Evolutionary conservation across 2,113 vertebrate species (phyloP).

Genomic region (Australoheros scitulus): DNA sequence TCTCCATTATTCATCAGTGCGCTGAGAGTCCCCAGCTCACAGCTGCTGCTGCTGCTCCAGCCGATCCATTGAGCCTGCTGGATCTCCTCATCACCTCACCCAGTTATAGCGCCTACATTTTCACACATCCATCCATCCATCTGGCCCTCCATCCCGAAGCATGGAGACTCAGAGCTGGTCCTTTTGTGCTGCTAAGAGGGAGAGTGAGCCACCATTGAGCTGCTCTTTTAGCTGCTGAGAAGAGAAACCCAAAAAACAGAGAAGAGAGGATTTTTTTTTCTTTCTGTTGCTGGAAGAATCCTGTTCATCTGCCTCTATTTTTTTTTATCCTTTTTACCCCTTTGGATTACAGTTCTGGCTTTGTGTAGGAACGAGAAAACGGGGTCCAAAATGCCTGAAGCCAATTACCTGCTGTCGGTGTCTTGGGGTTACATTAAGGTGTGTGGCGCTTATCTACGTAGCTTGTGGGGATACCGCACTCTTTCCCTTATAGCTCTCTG

Average conservation of each 20-base stretch:
- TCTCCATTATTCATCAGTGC: conserved; percentile 79
- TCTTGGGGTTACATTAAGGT: conserved; percentile 88
- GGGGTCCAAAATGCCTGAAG: conserved; percentile 86
- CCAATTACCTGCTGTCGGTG: conserved; percentile 84
- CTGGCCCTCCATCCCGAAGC: not conserved
- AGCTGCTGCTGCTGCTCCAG: conserved; percentile 59
- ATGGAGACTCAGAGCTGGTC: conserved; percentile 69
- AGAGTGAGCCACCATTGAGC: conserved; percentile 43
- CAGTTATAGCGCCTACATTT: conserved; percentile 1
- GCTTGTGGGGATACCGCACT: conserved; percentile 49
- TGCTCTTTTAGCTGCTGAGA: conserved; percentile 62
- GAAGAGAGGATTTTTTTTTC: conserved; percentile 52
- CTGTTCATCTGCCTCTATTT: conserved; percentile 68
- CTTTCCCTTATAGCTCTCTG: not conserved
- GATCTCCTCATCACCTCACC: conserved; percentile 53
- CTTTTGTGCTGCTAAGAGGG: conserved; percentile 45
- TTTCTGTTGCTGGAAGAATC: conserved; percentile 61
- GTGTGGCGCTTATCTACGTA: conserved; percentile 69
- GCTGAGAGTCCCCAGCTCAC: conserved; percentile 61
- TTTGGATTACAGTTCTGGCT: conserved; percentile 79
- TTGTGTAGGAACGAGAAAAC: conserved; percentile 76
- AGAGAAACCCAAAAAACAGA: conserved; percentile 48
- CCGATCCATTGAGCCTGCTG: conserved; percentile 28
- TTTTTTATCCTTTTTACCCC: not conserved
- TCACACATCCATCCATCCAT: not conserved